Evolutionary conservation across 2,797 vertebrate genomes (phyloP), one percentile per base, ranked within the genome.

Genomic region (Dromococcyx pavoninus): DNA sequence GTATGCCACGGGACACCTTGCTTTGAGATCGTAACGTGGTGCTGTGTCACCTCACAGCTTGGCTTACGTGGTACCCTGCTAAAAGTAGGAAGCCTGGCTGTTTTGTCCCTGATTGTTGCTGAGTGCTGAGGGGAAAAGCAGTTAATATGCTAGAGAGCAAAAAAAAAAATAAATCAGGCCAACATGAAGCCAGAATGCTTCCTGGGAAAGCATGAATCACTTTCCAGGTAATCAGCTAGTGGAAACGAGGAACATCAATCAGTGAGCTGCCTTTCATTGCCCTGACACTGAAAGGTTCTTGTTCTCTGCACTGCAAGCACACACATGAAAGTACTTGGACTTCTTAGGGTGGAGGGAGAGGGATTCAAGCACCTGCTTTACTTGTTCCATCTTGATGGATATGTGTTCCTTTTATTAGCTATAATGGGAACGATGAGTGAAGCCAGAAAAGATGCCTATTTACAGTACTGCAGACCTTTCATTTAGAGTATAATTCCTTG

Each of bases 11-110:
- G 35, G 35, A 27, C 30, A 7, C 9, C 27, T 53, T 41, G 33
- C 25, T 57, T 32, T 56, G 51, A n/a, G 39, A 3, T 25, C 0
- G 5, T 17, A 60, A 23, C 7, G 1, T 0, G 19, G 28, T 62
- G 65, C 18, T 0, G 2, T 16, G 50, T 33, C 69, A 56, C 44
- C 53, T 91, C 4, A 0, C 56, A 65, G 56, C 44, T 62, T 37
- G 12, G 43, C 41, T 74, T 39, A 7, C 4, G 1, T 10, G 12
- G 27, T 39, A 44, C 11, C 48, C 33, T 16, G 27, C 17, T 53
- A 1, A 13, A 78, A 35, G 37, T 4, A 17, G 57, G n/a, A 54
- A 7, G 44, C 24, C 18, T 2, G 12, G 5, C 18, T 44, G 43
- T 19, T 37, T 61, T 65, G 16, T 48, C 28, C n/a, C 27, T 66